Percentiles rank a stretch among this genome's conserved stretches.
phyloP scores from a whole-genome alignment of 2,797 vertebrate genomes.

The Scomberomorus guttatus region DNA sequence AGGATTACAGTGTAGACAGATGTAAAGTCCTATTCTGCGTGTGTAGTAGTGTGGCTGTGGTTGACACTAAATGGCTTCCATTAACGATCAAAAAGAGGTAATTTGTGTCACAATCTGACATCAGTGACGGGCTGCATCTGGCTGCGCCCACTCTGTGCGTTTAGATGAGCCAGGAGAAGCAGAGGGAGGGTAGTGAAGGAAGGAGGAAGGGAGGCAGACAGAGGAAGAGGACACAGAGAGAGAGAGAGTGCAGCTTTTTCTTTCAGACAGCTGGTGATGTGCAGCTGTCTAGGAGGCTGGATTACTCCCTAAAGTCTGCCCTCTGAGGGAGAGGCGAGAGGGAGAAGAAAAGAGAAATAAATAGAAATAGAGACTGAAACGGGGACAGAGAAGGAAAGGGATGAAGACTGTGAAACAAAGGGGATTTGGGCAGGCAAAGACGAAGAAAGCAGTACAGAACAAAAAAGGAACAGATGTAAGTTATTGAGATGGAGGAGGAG shows the following conservation, averaged over 20 bases:
- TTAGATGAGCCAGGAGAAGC: constrained; percentile 67
- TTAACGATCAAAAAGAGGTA: constrained; percentile 82
- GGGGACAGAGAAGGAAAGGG: constrained; percentile 52
- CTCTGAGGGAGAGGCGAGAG: constrained; percentile 73
- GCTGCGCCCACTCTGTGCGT: constrained; percentile 69
- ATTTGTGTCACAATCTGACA: constrained; percentile 87
- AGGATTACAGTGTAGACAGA: constrained; percentile 42
- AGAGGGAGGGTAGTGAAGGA: constrained; percentile 54
- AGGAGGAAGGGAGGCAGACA: constrained; percentile 57
- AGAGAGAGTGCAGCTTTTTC: constrained; percentile 60
- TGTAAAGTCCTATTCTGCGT: constrained; percentile 48
- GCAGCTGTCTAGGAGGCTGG: constrained; percentile 78
- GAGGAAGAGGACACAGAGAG: constrained; percentile 45
- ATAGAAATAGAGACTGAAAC: constrained; percentile 62
- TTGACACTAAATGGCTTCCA: constrained; percentile 77
- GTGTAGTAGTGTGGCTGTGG: constrained; percentile 52
- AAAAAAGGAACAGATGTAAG: not conserved
- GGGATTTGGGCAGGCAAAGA: constrained; percentile 43
- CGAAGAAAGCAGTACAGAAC: constrained; percentile 38
- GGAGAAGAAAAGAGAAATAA: constrained; percentile 59
- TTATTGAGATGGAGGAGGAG: constrained; percentile 29
- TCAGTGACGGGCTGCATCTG: constrained; percentile 75
- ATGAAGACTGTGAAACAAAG: constrained; percentile 52
- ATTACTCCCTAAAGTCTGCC: constrained; percentile 78
- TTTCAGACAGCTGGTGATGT: constrained; percentile 78